Percentiles rank a stretch among this genome's conserved stretches.
Evolutionary conservation across 2,797 vertebrate species (phyloP).

Genomic region (Hydrophis major): DNA sequence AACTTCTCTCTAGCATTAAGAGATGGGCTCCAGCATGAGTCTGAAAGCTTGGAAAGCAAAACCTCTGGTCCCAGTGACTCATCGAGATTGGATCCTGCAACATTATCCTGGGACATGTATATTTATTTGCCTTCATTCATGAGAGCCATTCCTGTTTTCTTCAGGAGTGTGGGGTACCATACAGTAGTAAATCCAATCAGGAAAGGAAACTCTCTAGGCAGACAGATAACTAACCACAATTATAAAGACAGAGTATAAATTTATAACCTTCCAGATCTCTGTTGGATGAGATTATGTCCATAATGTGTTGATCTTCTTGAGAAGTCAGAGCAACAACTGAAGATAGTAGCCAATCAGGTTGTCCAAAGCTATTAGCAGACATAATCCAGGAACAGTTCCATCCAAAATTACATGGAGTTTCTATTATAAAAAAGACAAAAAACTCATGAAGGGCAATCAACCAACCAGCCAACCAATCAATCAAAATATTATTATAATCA

Average conservation of each 20-base stretch:
- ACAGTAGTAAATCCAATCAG: background rate
- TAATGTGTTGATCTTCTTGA: constrained; percentile 51
- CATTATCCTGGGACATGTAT: background rate
- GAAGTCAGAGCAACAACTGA: constrained; percentile 64
- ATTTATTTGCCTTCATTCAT: background rate
- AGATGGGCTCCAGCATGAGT: background rate
- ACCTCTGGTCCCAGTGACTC: background rate
- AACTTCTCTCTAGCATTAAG: no score
- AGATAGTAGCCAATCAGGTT: constrained; percentile 78
- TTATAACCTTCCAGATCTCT: constrained; percentile 75
- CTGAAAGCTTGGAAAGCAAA: background rate
- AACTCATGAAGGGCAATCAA: background rate
- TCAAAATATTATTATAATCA: background rate
- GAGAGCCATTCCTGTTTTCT: background rate
- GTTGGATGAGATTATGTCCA: constrained; percentile 71
- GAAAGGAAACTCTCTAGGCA: background rate
- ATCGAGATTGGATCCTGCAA: background rate
- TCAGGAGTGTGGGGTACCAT: background rate
- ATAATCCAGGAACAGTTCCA: constrained; percentile 80
- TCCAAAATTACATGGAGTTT: constrained; percentile 78
- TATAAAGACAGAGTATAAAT: background rate
- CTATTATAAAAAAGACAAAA: constrained; percentile 59
- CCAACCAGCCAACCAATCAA: background rate
- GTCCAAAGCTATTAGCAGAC: constrained; percentile 74
- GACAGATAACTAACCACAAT: background rate